Base-by-base conservation (phyloP, 2,797 vertebrate species). In the Microhierax caerulescens region DNA sequence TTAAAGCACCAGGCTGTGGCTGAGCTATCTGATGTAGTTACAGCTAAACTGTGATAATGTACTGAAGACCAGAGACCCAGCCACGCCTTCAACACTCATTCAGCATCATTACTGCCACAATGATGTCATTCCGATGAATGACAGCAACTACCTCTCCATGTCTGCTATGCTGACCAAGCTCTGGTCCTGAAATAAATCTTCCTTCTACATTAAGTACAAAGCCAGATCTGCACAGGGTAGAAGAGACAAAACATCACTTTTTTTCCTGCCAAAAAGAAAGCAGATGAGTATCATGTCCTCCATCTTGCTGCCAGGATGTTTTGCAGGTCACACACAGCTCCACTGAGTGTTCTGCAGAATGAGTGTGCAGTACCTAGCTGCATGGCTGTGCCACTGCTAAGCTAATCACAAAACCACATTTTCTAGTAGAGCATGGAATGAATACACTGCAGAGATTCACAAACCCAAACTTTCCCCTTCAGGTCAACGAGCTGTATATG, bases 321-420 rank as follows among this genome's bases (percentile, higher is more conserved):
- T 24, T 67, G 50, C 50, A 78, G 19, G 19, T 6, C 65, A 36
- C 47, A 37, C 23, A 9, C 47, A 56, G 50, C 48, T 73, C 37
- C 53, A 3, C 13, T 37, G 54, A 30, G 37, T 60, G 59, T 34
- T 64, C 82, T 50, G 39, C 56, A 74, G 50, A 61, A 39, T 4
- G 13, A 36, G 8, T 34, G 25, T 24, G 39, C 60, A 8, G 3
- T 3, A 15, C 11, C 60, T n/a, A 7, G 2, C 2, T 13, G 36
- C 28, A 37, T 1, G 0, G 72, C 25, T 1, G 1, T 0, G 0
- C 39, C 56, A n/a, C 64, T 54, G 85, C 68, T 72, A 41, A 57
- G n/a, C 68, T 72, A 41, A 57, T 34, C 64, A 72, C 60, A 80
- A 54, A 70, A 5, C 5, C 36, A 18, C 36, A 12, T 17, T 50